Conservation (phyloP, 2,888 invertebrate genomes). For the Heliconius sara region DNA sequence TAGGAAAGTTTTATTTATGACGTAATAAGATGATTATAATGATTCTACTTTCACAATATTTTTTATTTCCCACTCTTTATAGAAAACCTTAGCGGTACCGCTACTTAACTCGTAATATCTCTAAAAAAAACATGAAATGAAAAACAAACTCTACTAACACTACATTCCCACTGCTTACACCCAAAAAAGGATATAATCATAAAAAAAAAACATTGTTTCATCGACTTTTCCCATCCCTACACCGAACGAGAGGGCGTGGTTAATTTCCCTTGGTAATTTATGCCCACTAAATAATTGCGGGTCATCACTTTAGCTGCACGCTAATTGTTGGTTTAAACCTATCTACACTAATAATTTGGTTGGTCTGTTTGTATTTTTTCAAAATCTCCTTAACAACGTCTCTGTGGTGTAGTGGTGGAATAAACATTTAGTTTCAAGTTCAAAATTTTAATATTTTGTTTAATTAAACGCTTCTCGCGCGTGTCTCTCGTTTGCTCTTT, state of each 20-base stretch:
- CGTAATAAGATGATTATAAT: no score
- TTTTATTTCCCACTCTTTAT: no score
- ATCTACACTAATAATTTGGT: conserved; percentile 47
- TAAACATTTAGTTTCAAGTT: neutral
- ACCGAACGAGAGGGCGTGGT: conserved; percentile 71
- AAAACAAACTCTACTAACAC: no score
- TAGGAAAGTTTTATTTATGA: no score
- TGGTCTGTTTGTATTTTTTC: conserved; percentile 44
- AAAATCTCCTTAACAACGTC: conserved; percentile 25
- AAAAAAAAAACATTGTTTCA: conserved; percentile 14
- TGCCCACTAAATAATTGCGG: conserved; percentile 76
- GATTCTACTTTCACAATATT: no score
- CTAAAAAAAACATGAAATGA: no score
- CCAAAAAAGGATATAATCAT: neutral
- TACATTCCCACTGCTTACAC: neutral
- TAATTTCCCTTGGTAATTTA: conserved; percentile 78
- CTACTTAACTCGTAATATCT: no score
- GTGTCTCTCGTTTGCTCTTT: no score
- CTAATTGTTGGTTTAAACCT: conserved; percentile 66
- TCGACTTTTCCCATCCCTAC: conserved; percentile 56
- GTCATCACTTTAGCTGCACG: conserved; percentile 66
- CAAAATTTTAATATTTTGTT: neutral
- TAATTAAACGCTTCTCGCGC: no score
- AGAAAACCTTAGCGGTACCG: no score
- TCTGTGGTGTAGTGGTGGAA: neutral